phyloP scores from a whole-genome alignment of 2,888 invertebrate species.

The Phengaris alcon region DNA sequence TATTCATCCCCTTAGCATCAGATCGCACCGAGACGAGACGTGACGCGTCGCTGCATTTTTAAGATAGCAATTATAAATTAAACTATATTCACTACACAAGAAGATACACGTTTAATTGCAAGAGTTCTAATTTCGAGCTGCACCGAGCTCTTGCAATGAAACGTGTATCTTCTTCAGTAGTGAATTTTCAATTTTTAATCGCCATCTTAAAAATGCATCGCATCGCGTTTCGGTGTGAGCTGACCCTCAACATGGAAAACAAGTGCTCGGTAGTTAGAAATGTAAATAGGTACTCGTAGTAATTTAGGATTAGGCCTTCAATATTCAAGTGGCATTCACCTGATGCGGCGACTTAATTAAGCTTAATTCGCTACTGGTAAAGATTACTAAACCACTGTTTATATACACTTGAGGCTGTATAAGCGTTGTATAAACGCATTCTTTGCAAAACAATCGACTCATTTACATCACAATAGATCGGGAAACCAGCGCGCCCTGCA shows the following conservation, averaged over 20 bases:
- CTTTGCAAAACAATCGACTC: conserved; percentile 25
- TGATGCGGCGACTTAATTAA: neutral
- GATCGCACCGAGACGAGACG: no score
- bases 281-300: neutral
- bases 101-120: no score
- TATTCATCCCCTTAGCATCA: neutral
- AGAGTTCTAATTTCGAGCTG: no score
- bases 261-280: neutral
- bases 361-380: neutral
- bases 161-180: no score
- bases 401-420: neutral
- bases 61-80: no score
- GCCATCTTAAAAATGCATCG: no score
- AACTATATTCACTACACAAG: no score
- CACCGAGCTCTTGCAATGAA: no score
- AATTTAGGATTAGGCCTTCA: conserved; percentile 5
- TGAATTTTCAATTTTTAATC: no score
- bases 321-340: conserved; percentile 19
- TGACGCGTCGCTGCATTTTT: no score
- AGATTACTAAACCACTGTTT: conserved; percentile 13
- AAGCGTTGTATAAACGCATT: neutral
- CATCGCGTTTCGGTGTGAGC: neutral
- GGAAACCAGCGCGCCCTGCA: conserved; percentile 11
- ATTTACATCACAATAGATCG: conserved; percentile 26
- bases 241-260: neutral